Conservation (phyloP, 1,140 invertebrate genomes). For the Vollenhovia emeryi region DNA sequence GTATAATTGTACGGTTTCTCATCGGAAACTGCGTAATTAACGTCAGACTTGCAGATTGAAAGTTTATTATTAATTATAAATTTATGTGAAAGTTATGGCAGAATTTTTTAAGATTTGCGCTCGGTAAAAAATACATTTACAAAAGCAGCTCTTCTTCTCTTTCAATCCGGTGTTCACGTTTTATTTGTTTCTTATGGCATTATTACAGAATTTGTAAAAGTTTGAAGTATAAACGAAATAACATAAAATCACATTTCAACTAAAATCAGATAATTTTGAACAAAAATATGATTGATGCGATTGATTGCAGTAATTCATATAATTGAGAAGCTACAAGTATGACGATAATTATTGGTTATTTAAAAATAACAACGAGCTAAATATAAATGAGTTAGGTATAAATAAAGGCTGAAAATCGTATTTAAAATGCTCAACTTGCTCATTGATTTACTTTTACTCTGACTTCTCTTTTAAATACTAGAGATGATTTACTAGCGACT, state of each 20-base stretch:
- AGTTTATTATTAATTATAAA: not conserved
- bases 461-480: slow-evolving; percentile 5
- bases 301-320: not conserved
- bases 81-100: slow-evolving; percentile 18
- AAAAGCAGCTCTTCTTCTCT: not conserved
- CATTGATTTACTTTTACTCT: slow-evolving; percentile 6
- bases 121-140: not conserved
- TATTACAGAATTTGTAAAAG: not conserved
- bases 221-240: not conserved
- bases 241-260: not conserved
- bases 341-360: not conserved
- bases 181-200: not conserved
- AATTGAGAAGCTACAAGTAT: not conserved
- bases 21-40: slow-evolving; percentile 2
- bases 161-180: not conserved
- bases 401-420: not conserved
- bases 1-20: slow-evolving; percentile 1
- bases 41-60: not conserved
- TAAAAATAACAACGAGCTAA: not conserved
- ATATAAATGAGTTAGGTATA: not conserved
- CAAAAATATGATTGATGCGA: not conserved
- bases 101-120: not conserved
- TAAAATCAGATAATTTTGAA: not conserved
- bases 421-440: slow-evolving; percentile 13
- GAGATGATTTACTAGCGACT: slow-evolving; percentile 4